Conservation (phyloP, 2,888 invertebrate species). For the Megamerina dolium region DNA sequence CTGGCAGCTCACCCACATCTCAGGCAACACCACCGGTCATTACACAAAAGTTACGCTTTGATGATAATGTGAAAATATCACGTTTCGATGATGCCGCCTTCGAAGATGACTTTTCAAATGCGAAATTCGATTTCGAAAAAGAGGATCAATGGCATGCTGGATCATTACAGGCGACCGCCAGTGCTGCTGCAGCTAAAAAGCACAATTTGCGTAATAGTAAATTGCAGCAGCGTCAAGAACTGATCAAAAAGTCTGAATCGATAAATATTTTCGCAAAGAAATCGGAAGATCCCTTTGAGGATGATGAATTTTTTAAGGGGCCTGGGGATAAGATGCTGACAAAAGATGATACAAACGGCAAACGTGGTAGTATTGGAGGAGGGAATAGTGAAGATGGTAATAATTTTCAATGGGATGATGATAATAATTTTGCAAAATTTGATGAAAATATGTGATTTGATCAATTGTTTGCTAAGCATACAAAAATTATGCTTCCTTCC, state of each 20-base stretch:
- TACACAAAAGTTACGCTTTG: conserved; percentile 54
- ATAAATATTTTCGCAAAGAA: conserved; percentile 84
- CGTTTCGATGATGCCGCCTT: conserved; percentile 48
- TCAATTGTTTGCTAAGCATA: conserved; percentile 35
- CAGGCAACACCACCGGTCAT: conserved; percentile 30
- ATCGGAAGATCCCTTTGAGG: conserved; percentile 84
- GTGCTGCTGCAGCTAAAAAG: conserved; percentile 25
- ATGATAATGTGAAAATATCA: conserved; percentile 63
- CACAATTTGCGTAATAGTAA: conserved; percentile 45
- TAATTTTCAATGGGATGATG: conserved; percentile 45
- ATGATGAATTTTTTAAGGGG: conserved; percentile 74
- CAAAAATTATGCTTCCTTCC: conserved; percentile 2
- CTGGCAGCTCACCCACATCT: conserved; percentile 25
- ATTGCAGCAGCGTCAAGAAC: conserved; percentile 53
- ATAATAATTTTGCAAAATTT: conserved; percentile 49
- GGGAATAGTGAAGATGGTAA: conserved; percentile 10
- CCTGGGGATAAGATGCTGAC: conserved; percentile 25
- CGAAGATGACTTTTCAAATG: conserved; percentile 56
- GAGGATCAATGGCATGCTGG: conserved; percentile 41
- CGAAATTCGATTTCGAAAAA: conserved; percentile 48
- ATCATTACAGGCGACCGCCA: conserved; percentile 14
- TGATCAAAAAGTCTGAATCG: conserved; percentile 81
- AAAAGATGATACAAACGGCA: conserved; percentile 16
- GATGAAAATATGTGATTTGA: conserved; percentile 52
- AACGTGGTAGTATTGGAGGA: conserved; percentile 2